Base-by-base conservation (phyloP, 2,888 invertebrate genomes). In the Unio delphinus region DNA sequence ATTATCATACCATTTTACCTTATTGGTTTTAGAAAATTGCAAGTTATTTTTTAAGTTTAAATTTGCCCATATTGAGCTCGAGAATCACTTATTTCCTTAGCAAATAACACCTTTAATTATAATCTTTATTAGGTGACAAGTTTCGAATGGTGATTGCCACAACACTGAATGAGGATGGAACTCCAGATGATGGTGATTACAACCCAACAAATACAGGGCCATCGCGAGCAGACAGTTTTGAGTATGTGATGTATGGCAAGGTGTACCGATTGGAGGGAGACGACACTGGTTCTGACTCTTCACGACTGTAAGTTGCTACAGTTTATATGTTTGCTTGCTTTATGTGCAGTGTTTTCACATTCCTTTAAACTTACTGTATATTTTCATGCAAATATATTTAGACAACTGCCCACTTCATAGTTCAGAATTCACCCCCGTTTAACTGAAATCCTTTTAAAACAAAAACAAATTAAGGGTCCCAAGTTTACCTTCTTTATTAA, bases 181-280 rank as follows among this genome's bases (percentile, higher is more conserved):
- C 96, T 86, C 87, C 88, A 0, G 99, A 99, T 86, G 95, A 95
- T 67, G 96, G 96, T 0, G 99, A 99, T 88, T 99, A 95, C 94
- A 96, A 96, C 90, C 96, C 96, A 2, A 77, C 73, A 30, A 84
- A 86, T 65, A 80, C 77, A 0, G 86, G 83, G 4, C 87, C 89
- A 64, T 95, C 96, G 23, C 92, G 97, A 65, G 97, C 98, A 0
- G 98, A 98, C 90, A 96, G 96, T 86, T 99, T 99, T 88, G 99
- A 99, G 90, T 99, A 99, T 91, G 98, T 99, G 64, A 99, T 99
- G 99, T 97, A 95, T 80, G 99, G 99, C 26, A 97, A 97, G 91
- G 95, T 98, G 80, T 98, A 97, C 91, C 93, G 97, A 83, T 97
- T 99, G 89, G 99, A 99, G 91, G 98, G 98, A 28, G 99, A 99